Evolutionary conservation across 35 echinoderm and acorn worm species (phyloP).

Genomic region (Stichopus chloronotus): DNA sequence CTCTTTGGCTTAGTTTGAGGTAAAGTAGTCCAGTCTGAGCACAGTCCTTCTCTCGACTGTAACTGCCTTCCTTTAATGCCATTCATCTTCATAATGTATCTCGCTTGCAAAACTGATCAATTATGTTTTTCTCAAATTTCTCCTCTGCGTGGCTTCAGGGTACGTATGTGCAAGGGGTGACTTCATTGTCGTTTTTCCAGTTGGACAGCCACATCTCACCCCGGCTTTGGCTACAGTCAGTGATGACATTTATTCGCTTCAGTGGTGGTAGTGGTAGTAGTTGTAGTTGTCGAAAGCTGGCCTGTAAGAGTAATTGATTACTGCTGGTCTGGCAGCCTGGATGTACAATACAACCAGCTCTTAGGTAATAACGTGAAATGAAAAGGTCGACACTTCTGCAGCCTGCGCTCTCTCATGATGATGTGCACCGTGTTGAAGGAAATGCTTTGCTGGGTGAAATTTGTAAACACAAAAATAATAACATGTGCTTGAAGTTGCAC

Average conservation of each 20-base stretch:
- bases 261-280: background rate
- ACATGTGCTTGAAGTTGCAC: too few species aligned
- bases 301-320: slow-evolving; percentile 4
- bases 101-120: background rate
- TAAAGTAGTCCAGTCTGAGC: too few species aligned
- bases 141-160: background rate
- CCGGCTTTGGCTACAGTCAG: background rate
- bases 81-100: slow-evolving; percentile 12
- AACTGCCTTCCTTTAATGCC: background rate
- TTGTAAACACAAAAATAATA: too few species aligned
- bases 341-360: too few species aligned
- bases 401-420: too few species aligned
- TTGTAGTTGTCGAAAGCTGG: background rate
- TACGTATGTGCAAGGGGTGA: background rate
- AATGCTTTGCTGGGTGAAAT: too few species aligned
- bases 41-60: too few species aligned
- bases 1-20: too few species aligned
- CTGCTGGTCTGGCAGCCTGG: background rate
- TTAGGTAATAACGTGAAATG: too few species aligned
- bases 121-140: background rate
- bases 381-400: too few species aligned
- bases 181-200: too few species aligned
- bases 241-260: background rate
- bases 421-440: too few species aligned
- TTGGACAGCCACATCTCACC: background rate